phyloP scores from a whole-genome alignment of 2,797 vertebrate genomes.

The Zalophus californianus region DNA sequence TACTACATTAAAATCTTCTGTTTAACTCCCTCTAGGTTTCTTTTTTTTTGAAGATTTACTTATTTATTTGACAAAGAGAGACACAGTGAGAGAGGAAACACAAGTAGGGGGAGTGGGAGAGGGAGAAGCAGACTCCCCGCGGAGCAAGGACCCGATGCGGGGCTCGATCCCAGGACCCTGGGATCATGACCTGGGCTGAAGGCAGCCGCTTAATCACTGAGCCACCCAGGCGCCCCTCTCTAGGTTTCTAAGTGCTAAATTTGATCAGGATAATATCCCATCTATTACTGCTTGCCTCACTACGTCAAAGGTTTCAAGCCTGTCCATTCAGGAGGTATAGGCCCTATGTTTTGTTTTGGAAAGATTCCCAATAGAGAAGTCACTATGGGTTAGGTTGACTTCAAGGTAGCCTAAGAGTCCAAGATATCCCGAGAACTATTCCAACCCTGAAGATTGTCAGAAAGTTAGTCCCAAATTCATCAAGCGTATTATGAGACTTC shows the following conservation, averaged over 20 bases:
- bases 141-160: too few relatives aligned
- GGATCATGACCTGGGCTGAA: too few relatives aligned
- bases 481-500: constrained; percentile 15
- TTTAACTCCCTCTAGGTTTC: constrained; percentile 12
- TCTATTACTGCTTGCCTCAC: neutral
- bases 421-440: constrained; percentile 34
- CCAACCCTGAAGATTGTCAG: neutral
- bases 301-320: constrained; percentile 1
- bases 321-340: neutral
- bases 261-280: constrained; percentile 7
- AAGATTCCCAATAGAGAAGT: constrained; percentile 12
- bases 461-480: constrained; percentile 29
- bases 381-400: constrained; percentile 18
- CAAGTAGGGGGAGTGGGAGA: too few relatives aligned
- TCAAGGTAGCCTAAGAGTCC: constrained; percentile 8
- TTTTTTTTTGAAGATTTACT: neutral
- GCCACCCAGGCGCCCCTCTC: too few relatives aligned
- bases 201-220: too few relatives aligned
- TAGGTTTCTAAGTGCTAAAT: constrained; percentile 9
- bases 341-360: neutral
- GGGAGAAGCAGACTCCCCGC: too few relatives aligned
- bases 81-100: too few relatives aligned
- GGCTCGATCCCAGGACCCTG: too few relatives aligned
- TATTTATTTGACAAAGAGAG: too few relatives aligned
- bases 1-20: constrained; percentile 58